Conservation (phyloP, 2,888 invertebrate genomes). For the Macrophya alboannulata region DNA sequence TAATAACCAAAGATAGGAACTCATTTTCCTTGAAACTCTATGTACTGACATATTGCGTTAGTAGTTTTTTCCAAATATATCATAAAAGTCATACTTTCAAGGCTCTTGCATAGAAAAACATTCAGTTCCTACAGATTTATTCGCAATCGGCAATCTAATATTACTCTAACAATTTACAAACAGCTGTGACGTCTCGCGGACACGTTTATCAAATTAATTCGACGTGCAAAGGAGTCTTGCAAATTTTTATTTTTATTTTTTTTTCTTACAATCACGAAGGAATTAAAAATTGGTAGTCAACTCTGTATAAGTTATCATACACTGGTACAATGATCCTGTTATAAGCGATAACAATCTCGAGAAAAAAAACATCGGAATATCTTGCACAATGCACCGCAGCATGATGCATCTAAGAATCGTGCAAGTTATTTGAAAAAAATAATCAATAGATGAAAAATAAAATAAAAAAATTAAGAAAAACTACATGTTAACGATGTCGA, state of each 20-base stretch:
- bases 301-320: background rate
- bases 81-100: background rate
- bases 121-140: background rate
- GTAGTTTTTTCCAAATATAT: background rate
- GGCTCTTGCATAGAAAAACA: background rate
- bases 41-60: background rate
- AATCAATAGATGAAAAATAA: too few relatives aligned
- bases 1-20: conserved; percentile 29
- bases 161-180: background rate
- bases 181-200: background rate
- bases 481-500: background rate
- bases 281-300: background rate
- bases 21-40: conserved; percentile 15
- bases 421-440: background rate
- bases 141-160: background rate
- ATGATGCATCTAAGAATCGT: background rate
- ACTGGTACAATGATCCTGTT: background rate
- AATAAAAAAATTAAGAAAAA: background rate
- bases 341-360: background rate
- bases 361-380: background rate
- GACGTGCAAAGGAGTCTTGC: background rate
- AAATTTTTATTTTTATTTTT: background rate
- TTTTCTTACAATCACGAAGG: background rate
- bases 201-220: background rate
- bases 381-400: background rate